These are phyloP conservation scores for Triplophysa bombifrons DNA, from an alignment of 2,797 vertebrate genomes.

Conservation along the genomic window DNA sequence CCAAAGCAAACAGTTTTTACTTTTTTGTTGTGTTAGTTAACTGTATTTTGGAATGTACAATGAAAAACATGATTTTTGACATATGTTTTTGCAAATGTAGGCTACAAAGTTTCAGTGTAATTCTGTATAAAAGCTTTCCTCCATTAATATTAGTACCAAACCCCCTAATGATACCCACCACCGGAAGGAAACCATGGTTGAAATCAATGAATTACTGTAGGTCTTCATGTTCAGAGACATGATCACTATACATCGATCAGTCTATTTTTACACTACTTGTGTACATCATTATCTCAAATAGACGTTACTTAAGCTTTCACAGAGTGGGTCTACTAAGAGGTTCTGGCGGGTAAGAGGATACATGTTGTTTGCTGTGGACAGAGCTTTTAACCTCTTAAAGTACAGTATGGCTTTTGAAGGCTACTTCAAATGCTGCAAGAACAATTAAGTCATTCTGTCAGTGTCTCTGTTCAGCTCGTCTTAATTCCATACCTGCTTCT, in stretches of 20 bases:
- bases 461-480: neutral
- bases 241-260: neutral
- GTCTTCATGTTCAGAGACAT: neutral
- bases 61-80: too few relatives aligned
- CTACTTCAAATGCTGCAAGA: conserved; percentile 9
- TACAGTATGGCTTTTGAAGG: conserved; percentile 17
- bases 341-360: conserved; percentile 41
- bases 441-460: neutral
- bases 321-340: neutral
- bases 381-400: conserved; percentile 14
- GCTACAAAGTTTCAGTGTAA: neutral
- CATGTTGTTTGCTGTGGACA: conserved; percentile 28
- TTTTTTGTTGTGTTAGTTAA: too few relatives aligned
- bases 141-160: neutral
- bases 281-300: conserved; percentile 5
- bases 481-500: neutral
- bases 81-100: neutral
- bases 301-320: neutral
- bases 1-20: too few relatives aligned
- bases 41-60: neutral
- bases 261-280: neutral
- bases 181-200: neutral
- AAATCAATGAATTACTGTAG: neutral
- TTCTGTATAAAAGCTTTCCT: neutral
- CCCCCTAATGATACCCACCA: neutral